Percentiles rank a stretch among this genome's conserved stretches.
Conservation (phyloP, 2,113 vertebrate genomes). For the Hepsetus odoe region DNA sequence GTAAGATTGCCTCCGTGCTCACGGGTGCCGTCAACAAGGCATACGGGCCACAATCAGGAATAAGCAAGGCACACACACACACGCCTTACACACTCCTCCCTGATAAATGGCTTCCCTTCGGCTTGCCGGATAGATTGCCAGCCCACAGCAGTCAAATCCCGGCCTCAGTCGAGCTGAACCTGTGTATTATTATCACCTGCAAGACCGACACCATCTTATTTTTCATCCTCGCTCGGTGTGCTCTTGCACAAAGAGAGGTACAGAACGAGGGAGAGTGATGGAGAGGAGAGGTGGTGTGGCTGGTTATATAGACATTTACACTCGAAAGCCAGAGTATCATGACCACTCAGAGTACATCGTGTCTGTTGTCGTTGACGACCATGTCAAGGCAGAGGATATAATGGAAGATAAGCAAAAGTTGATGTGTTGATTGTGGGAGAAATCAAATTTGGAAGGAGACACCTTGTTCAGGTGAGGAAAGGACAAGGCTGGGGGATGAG, state of each 20-base stretch:
- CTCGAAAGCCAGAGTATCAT: neutral
- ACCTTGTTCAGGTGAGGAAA: no score
- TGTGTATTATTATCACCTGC: conserved; percentile 72
- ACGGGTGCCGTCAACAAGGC: conserved; percentile 72
- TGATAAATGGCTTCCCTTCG: conserved; percentile 57
- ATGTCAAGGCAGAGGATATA: no score
- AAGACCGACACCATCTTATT: conserved; percentile 66
- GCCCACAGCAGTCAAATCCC: conserved; percentile 68
- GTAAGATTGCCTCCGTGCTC: conserved; percentile 68
- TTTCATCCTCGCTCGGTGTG: conserved; percentile 60
- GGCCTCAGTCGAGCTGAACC: conserved; percentile 74
- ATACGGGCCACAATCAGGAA: conserved; percentile 66
- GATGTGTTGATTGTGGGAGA: no score
- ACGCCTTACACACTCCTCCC: conserved; percentile 4
- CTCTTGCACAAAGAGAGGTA: conserved; percentile 43
- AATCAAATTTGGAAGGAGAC: no score
- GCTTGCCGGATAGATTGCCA: conserved; percentile 64
- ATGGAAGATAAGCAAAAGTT: no score
- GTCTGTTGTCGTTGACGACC: no score
- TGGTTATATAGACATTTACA: neutral
- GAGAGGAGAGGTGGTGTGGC: conserved; percentile 44
- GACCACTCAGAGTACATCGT: no score
- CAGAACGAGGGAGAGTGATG: conserved; percentile 13
- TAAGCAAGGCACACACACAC: conserved; percentile 62
- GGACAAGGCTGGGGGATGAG: no score